These are phyloP conservation scores for Miniopterus natalensis DNA, from an alignment of 2,113 vertebrate genomes.

Conservation along the genomic window DNA sequence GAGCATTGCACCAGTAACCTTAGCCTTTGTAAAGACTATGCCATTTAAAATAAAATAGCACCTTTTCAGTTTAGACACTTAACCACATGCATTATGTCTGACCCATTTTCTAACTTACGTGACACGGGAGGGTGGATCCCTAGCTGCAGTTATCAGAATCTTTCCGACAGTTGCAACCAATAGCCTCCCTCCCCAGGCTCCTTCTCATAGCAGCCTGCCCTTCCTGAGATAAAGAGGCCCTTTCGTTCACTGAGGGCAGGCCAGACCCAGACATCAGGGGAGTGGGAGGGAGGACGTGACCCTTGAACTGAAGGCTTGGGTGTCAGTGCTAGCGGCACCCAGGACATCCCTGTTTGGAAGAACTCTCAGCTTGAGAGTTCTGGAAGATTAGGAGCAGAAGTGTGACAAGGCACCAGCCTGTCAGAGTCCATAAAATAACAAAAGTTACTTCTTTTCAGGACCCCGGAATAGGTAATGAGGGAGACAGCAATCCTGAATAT, in stretches of 20 bases:
- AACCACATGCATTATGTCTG: slow-evolving; percentile 85
- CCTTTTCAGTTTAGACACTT: slow-evolving; percentile 88
- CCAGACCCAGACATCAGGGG: neutral
- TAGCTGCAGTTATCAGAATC: slow-evolving; percentile 78
- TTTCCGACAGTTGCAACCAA: slow-evolving; percentile 77
- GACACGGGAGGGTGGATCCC: slow-evolving; percentile 75
- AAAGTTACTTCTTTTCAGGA: neutral
- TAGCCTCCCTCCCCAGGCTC: slow-evolving; percentile 46
- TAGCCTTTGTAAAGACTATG: slow-evolving; percentile 81
- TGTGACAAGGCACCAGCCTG: neutral
- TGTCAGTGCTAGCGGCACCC: neutral
- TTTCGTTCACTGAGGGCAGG: slow-evolving; percentile 43
- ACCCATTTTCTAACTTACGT: slow-evolving; percentile 82
- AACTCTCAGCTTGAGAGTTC: slow-evolving; percentile 43
- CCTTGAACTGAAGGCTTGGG: slow-evolving; percentile 65
- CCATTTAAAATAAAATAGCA: slow-evolving; percentile 87
- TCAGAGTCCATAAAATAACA: neutral
- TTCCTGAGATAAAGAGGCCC: slow-evolving; percentile 19
- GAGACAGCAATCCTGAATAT: neutral
- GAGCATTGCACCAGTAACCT: slow-evolving; percentile 86
- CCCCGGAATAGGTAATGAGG: neutral
- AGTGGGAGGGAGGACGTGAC: slow-evolving; percentile 9
- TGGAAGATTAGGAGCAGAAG: slow-evolving; percentile 24
- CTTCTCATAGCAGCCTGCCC: slow-evolving; percentile 49
- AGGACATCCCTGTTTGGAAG: slow-evolving; percentile 56